Percentiles rank a stretch among this genome's conserved stretches.
These are phyloP conservation scores for Botia almorhae DNA, from an alignment of 2,797 vertebrate species.

Conservation along the genomic window DNA sequence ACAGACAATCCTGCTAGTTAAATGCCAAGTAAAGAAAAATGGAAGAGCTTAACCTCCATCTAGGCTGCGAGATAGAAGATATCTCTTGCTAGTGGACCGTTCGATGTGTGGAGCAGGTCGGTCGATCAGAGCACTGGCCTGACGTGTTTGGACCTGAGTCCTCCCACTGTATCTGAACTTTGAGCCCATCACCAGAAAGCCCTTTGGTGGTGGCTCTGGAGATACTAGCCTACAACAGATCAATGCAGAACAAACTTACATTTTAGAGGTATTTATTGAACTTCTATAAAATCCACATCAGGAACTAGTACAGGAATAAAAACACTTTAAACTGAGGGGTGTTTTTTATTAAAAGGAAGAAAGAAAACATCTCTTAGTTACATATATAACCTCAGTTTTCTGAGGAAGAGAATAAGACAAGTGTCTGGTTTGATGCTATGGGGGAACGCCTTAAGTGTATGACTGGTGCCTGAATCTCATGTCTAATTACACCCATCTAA, in stretches of 20 bases:
- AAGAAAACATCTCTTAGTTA: too few species aligned
- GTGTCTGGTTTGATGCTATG: too few species aligned
- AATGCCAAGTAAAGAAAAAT: background rate
- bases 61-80: conserved; percentile 94
- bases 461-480: too few species aligned
- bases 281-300: background rate
- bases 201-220: conserved; percentile 95
- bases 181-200: conserved; percentile 97
- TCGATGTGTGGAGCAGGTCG: conserved; percentile 94
- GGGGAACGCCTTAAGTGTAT: too few species aligned
- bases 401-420: too few species aligned
- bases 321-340: background rate
- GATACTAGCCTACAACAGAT: conserved; percentile 85
- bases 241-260: background rate
- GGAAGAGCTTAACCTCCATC: conserved; percentile 87
- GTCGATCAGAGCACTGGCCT: conserved; percentile 95
- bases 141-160: conserved; percentile 94
- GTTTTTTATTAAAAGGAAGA: background rate
- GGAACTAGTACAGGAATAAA: background rate
- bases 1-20: conserved; percentile 23
- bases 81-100: conserved; percentile 95
- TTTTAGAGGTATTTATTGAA: background rate
- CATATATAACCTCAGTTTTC: too few species aligned
- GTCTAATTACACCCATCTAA: too few species aligned
- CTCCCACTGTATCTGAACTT: conserved; percentile 98